Evolutionary conservation across 2,888 invertebrate genomes (phyloP).

Genomic region (Mimas tiliae): DNA sequence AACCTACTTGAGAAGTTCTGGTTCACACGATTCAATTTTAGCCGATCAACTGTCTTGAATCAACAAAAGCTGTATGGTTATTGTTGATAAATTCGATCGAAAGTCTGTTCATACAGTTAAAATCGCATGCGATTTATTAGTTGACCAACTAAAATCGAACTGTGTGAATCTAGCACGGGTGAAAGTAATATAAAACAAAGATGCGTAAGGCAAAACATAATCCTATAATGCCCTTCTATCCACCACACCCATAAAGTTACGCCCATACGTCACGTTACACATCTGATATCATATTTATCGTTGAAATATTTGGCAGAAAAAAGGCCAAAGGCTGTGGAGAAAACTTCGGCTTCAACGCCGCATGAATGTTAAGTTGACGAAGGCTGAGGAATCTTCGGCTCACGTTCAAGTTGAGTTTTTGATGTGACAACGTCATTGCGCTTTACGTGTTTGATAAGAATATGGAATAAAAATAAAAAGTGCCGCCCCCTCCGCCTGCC

Average conservation of each 20-base stretch:
- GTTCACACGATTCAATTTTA: too few relatives aligned
- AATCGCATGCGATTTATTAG: too few relatives aligned
- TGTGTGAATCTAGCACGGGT: too few relatives aligned
- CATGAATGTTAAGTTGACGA: slow-evolving; percentile 19
- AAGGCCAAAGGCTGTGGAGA: slow-evolving; percentile 8
- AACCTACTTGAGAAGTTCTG: too few relatives aligned
- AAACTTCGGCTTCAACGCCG: slow-evolving; percentile 5
- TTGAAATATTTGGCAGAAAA: slow-evolving; percentile 19
- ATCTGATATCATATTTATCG: slow-evolving; percentile 17
- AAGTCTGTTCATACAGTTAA: too few relatives aligned
- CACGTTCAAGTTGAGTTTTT: background rate
- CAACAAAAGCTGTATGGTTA: too few relatives aligned
- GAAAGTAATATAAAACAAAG: too few relatives aligned
- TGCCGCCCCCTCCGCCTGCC: too few relatives aligned
- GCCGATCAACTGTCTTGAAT: too few relatives aligned
- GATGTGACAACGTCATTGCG: background rate
- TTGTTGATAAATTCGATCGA: too few relatives aligned
- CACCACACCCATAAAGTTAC: background rate
- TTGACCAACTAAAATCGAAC: too few relatives aligned
- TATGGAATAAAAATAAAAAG: background rate
- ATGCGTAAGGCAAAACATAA: background rate
- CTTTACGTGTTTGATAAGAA: background rate
- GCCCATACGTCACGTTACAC: background rate
- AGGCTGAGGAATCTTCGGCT: background rate
- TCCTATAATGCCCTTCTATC: background rate